Evolutionary conservation across 2,888 invertebrate genomes (phyloP).

Genomic region (Erebia ligea): DNA sequence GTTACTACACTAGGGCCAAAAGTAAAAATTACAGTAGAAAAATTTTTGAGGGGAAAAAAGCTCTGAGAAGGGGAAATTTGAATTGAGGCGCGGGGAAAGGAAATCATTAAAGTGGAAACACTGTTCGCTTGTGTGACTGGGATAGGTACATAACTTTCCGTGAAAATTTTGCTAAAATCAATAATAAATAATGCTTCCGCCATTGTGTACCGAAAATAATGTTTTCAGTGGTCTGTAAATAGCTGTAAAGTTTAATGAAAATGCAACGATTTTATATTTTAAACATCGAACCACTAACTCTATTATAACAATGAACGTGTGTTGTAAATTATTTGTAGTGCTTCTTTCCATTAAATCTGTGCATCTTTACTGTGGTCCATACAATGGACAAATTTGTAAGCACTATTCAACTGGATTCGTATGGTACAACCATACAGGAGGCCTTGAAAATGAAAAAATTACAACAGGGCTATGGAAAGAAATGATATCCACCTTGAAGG

Average conservation of each 20-base stretch:
- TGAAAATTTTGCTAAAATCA: slow-evolving; percentile 65
- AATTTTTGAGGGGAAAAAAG: too few relatives aligned
- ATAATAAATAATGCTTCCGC: slow-evolving; percentile 74
- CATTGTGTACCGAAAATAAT: slow-evolving; percentile 68
- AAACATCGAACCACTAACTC: slow-evolving; percentile 60
- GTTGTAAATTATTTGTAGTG: slow-evolving; percentile 62
- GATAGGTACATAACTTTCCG: slow-evolving; percentile 20
- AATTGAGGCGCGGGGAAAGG: too few relatives aligned
- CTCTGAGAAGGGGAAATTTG: too few relatives aligned
- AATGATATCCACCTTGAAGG: slow-evolving; percentile 89
- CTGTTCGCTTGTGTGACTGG: not conserved
- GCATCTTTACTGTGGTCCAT: slow-evolving; percentile 92
- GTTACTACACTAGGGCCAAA: too few relatives aligned
- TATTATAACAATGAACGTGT: slow-evolving; percentile 67
- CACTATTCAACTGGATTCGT: slow-evolving; percentile 87
- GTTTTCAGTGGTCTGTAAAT: slow-evolving; percentile 51
- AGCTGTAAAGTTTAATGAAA: slow-evolving; percentile 40
- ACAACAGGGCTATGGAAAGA: slow-evolving; percentile 93
- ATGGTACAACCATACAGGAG: slow-evolving; percentile 90
- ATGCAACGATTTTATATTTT: slow-evolving; percentile 64
- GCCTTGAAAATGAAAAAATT: slow-evolving; percentile 93
- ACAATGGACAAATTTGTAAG: slow-evolving; percentile 92
- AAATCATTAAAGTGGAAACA: too few relatives aligned
- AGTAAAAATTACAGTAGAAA: too few relatives aligned
- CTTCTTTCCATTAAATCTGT: slow-evolving; percentile 72